Evolutionary conservation across 1,140 invertebrate species (phyloP).

Genomic region (Macrobrachium rosenbergii): DNA sequence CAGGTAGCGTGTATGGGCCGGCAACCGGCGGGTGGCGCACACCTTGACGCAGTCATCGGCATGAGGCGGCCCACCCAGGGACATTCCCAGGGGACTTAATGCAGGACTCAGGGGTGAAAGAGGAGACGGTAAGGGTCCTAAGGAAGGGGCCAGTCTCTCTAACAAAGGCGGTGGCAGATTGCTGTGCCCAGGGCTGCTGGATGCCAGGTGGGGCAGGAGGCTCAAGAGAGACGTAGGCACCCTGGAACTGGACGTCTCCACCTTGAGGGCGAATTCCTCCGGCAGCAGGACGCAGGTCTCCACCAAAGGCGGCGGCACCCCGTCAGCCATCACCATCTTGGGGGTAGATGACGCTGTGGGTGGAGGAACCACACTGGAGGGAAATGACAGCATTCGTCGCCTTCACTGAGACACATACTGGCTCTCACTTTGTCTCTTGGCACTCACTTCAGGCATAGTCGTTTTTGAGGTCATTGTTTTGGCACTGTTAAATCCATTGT

Average conservation of each 20-base stretch:
- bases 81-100: conserved; percentile 23
- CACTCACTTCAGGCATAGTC: no score
- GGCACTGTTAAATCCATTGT: no score
- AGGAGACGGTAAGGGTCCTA: conserved; percentile 16
- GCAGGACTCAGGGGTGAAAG: conserved; percentile 24
- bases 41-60: conserved; percentile 79
- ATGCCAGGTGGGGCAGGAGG: conserved; percentile 49
- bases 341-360: background rate
- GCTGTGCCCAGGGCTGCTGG: background rate
- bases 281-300: conserved; percentile 93
- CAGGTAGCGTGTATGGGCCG: conserved; percentile 76
- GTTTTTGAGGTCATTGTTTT: no score
- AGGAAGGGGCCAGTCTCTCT: conserved; percentile 69
- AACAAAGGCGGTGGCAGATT: conserved; percentile 69
- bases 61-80: conserved; percentile 4
- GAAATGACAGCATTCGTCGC: conserved; percentile 25
- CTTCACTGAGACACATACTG: no score
- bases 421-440: no score
- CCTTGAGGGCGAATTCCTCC: conserved; percentile 86
- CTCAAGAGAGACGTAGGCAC: conserved; percentile 28
- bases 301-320: conserved; percentile 73
- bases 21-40: conserved; percentile 81
- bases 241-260: conserved; percentile 74
- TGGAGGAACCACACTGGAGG: conserved; percentile 4
- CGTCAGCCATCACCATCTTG: conserved; percentile 51